These are phyloP conservation scores for Odobenus rosmarus DNA, from an alignment of 2,113 vertebrate genomes.

Conservation along the genomic window DNA sequence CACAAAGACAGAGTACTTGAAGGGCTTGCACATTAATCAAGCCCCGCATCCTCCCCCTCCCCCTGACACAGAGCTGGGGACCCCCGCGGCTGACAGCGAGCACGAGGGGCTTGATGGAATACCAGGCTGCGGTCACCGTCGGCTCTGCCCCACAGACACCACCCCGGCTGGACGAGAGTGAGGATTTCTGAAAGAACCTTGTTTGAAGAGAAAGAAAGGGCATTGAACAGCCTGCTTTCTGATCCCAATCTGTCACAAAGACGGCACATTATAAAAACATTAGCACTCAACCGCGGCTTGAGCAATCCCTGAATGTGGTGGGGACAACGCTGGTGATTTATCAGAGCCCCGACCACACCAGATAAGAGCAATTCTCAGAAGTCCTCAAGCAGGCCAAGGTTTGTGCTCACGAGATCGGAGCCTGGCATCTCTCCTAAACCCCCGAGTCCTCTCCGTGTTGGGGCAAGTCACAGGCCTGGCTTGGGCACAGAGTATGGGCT, in stretches of 20 bases:
- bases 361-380: background rate
- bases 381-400: background rate
- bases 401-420: background rate
- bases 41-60: background rate
- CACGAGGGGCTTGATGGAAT: background rate
- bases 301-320: background rate
- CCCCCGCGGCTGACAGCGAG: background rate
- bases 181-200: slow-evolving; percentile 54
- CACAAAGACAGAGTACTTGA: slow-evolving; percentile 48
- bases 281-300: background rate
- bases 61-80: background rate
- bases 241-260: background rate
- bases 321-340: background rate
- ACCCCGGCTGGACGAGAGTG: background rate
- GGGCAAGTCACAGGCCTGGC: slow-evolving; percentile 40
- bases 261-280: slow-evolving; percentile 63
- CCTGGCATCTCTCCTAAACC: background rate
- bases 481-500: slow-evolving; percentile 31
- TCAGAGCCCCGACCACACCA: background rate
- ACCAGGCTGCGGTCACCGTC: background rate
- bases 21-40: slow-evolving; percentile 69
- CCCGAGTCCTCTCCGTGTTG: background rate
- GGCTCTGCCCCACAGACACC: slow-evolving; percentile 25
- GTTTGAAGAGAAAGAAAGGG: slow-evolving; percentile 59
- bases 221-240: slow-evolving; percentile 60